Evolutionary conservation across 2,797 vertebrate species (phyloP).

Genomic region (Falco naumanni): DNA sequence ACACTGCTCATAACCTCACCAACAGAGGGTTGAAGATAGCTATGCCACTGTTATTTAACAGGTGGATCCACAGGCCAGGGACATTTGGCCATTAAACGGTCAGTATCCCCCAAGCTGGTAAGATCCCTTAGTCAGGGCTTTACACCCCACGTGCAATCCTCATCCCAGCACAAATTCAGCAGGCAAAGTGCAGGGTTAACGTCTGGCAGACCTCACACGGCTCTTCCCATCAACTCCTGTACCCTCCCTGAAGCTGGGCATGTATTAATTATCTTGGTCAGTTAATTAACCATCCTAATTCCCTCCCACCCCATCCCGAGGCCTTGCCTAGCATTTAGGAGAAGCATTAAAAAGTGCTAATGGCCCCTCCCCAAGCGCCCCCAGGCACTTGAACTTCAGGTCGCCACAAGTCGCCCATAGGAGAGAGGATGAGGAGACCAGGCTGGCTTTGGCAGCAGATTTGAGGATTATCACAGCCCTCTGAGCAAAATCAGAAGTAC

Average conservation of each 20-base stretch:
- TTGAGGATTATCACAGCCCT: not conserved
- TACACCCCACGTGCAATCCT: fast-evolving
- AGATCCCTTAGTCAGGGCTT: not conserved
- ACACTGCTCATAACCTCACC: not conserved
- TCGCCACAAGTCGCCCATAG: not conserved
- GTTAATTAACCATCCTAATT: not conserved
- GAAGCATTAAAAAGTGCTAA: not conserved
- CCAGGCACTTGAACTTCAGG: not conserved
- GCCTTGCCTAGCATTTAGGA: not conserved
- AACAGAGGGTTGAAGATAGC: not conserved
- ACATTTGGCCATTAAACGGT: not conserved
- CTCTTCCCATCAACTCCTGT: not conserved
- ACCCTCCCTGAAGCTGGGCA: not conserved
- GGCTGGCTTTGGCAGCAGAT: not conserved
- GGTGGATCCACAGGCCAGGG: not conserved
- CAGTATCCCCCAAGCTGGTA: not conserved
- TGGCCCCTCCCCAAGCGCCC: not conserved
- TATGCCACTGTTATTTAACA: not conserved
- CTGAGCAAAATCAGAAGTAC: not conserved
- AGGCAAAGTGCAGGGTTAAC: fast-evolving
- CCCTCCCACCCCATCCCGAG: not conserved
- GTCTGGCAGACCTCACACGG: not conserved
- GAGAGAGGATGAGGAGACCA: not conserved
- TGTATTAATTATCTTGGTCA: not conserved
- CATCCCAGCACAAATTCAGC: not conserved